phyloP scores from a whole-genome alignment of 1,140 invertebrate species.

The Drosophila guanche region DNA sequence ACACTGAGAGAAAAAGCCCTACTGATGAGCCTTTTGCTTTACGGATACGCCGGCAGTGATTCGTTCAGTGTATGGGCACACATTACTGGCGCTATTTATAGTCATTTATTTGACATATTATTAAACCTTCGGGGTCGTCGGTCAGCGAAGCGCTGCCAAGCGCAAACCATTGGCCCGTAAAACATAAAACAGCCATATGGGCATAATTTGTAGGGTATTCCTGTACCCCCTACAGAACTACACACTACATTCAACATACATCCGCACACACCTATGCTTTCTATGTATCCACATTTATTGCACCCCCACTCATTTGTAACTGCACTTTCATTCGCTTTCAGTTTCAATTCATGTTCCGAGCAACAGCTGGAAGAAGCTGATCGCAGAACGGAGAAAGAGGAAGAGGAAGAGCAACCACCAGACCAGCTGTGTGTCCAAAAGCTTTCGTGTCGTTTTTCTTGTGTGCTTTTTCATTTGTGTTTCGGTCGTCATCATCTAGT shows the following conservation, averaged over 20 bases:
- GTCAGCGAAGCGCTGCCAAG: conserved; percentile 44
- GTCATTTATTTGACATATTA: conserved; percentile 63
- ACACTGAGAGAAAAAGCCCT: conserved; percentile 20
- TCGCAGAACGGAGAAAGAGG: conserved; percentile 18
- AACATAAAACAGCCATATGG: conserved; percentile 57
- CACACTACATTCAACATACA: conserved; percentile 1
- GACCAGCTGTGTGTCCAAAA: conserved; percentile 29
- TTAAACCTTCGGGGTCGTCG: conserved; percentile 60
- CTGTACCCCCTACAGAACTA: conserved; percentile 50
- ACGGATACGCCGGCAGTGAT: not conserved
- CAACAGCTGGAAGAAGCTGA: conserved; percentile 48
- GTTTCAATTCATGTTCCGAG: conserved; percentile 53
- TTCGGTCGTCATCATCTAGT: conserved; percentile 18
- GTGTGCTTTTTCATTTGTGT: conserved; percentile 56
- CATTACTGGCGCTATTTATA: conserved; percentile 65
- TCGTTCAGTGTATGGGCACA: conserved; percentile 22
- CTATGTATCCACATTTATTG: conserved; percentile 11
- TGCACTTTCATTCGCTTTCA: conserved; percentile 48
- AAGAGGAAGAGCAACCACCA: not conserved
- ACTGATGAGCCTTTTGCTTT: too few species aligned
- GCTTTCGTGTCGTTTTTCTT: conserved; percentile 35
- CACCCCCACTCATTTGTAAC: conserved; percentile 26
- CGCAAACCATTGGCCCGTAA: conserved; percentile 68
- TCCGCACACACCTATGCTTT: conserved; percentile 2
- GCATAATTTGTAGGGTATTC: conserved; percentile 20